A percentile compares a stretch with the other conserved stretches of the same genome.
Evolutionary conservation across 2,888 invertebrate species (phyloP).

Genomic region (Scaptomyza reducta): DNA sequence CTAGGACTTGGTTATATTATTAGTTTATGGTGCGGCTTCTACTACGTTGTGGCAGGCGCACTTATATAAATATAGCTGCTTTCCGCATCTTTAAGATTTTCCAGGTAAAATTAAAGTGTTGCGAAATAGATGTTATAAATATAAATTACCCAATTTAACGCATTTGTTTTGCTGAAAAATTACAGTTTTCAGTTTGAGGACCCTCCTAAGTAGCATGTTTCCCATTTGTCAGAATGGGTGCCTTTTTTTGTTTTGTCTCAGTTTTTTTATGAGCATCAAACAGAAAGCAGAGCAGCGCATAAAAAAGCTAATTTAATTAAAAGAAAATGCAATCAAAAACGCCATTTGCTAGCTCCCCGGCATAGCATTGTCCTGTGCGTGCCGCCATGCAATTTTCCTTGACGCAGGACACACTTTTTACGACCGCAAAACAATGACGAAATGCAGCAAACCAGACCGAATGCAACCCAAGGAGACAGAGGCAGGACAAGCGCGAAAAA

Average conservation of each 20-base stretch:
- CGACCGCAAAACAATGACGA: conserved; percentile 69
- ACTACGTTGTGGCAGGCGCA: neutral
- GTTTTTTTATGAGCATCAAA: conserved; percentile 59
- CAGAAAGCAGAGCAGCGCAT: conserved; percentile 69
- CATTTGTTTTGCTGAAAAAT: conserved; percentile 43
- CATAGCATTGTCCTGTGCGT: conserved; percentile 71
- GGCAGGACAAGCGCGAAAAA: conserved; percentile 36
- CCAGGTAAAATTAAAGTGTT: neutral
- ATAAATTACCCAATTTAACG: conserved; percentile 41
- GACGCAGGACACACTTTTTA: conserved; percentile 68
- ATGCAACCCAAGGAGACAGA: conserved; percentile 52
- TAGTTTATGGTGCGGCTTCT: conserved; percentile 24
- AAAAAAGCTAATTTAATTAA: conserved; percentile 79
- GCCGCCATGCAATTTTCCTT: conserved; percentile 62
- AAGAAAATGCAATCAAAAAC: conserved; percentile 79
- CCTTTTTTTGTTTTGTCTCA: neutral
- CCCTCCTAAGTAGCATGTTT: conserved; percentile 53
- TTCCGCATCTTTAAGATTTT: conserved; percentile 7
- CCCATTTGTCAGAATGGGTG: conserved; percentile 38
- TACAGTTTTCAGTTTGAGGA: conserved; percentile 18
- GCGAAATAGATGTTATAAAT: conserved; percentile 28
- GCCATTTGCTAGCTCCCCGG: conserved; percentile 51
- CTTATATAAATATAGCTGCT: neutral
- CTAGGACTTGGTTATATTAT: conserved; percentile 44
- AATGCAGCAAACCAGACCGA: conserved; percentile 52